Base-by-base conservation (phyloP, 2,113 vertebrate genomes). In the Lethenteron camtschaticum region DNA sequence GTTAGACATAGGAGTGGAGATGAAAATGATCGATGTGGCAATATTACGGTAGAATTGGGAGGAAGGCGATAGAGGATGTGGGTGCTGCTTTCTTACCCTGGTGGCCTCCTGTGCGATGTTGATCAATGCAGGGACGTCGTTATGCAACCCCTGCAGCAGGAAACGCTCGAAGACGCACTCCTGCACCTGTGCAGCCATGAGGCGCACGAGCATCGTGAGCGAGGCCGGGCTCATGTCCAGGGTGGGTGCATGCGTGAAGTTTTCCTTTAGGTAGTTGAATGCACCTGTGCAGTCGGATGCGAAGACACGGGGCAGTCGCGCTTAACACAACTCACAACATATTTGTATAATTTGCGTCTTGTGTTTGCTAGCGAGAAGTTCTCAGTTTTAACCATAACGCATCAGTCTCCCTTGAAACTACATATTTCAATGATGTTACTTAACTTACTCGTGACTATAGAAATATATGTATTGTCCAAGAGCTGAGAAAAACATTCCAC, bases 121-220 rank as follows among this genome's bases (percentile, higher is more conserved):
- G 63, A 92, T 81, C 4, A 80, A 78, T 3, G 81, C 71, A 1
- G 76, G 73, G 74, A 88, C 78, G 72, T 78, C 60, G 0, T 74
- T 72, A 58, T 81, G 78, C 12, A 72, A 70, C 0, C 56, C 2
- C 0, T 78, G 73, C 55, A 88, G 77, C 0, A 78, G 75, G 71
- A 83, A 78, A 12, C 83, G 82, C 75, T 91, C 86, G 12, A 88
- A 89, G 74, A 89, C 77, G 1, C 91, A 91, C 75, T 96, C 91
- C 80, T 94, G 89, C 72, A 90, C 87, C 78, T 96, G 91, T 1
- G 90, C 87, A 0, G 82, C 70, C 91, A 96, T 95, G 56, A 96
- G 82, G 3, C 77, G 78, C 56, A 90, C 84, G 81, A 96, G 77
- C 83, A 87, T 84, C 74, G 76, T 80, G 8, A 96, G 79, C 0